Percentiles rank a stretch among this genome's conserved stretches.
Evolutionary conservation across 2,113 vertebrate species (phyloP).

Genomic region (Spea multiplicata): DNA sequence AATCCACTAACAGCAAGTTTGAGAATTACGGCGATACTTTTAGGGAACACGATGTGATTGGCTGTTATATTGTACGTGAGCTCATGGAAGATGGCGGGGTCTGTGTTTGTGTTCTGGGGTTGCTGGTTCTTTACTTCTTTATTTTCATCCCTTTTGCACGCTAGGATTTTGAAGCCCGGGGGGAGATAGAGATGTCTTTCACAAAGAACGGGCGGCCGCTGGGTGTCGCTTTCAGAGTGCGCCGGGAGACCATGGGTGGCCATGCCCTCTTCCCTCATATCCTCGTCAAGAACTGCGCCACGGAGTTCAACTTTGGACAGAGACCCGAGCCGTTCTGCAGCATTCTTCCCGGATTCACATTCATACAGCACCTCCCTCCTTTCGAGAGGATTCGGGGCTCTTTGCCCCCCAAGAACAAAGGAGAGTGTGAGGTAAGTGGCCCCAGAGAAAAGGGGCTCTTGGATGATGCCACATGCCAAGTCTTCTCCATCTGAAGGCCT

Average conservation of each 20-base stretch:
- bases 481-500: too few relatives aligned
- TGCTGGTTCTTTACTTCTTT: not conserved
- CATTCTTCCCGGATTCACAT: slow-evolving; percentile 76
- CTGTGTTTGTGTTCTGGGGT: not conserved
- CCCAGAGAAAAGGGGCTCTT: not conserved
- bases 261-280: slow-evolving; percentile 84
- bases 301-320: slow-evolving; percentile 92
- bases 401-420: slow-evolving; percentile 75
- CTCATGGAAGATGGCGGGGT: too few relatives aligned
- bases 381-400: slow-evolving; percentile 76
- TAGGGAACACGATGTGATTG: slow-evolving; percentile 84
- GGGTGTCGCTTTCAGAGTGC: slow-evolving; percentile 74
- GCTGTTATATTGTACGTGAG: slow-evolving; percentile 80
- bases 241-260: slow-evolving; percentile 70
- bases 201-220: slow-evolving; percentile 82
- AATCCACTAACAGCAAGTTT: slow-evolving; percentile 79
- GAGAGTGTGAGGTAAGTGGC: slow-evolving; percentile 81
- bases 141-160: not conserved
- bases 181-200: slow-evolving; percentile 78
- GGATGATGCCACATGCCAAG: too few relatives aligned
- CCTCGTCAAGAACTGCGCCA: slow-evolving; percentile 85
- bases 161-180: slow-evolving; percentile 81
- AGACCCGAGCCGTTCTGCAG: slow-evolving; percentile 71
- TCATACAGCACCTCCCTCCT: slow-evolving; percentile 75
- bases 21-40: slow-evolving; percentile 84